These are phyloP conservation scores for Thymelicus sylvestris DNA, from an alignment of 2,888 invertebrate species.

Conservation along the genomic window DNA sequence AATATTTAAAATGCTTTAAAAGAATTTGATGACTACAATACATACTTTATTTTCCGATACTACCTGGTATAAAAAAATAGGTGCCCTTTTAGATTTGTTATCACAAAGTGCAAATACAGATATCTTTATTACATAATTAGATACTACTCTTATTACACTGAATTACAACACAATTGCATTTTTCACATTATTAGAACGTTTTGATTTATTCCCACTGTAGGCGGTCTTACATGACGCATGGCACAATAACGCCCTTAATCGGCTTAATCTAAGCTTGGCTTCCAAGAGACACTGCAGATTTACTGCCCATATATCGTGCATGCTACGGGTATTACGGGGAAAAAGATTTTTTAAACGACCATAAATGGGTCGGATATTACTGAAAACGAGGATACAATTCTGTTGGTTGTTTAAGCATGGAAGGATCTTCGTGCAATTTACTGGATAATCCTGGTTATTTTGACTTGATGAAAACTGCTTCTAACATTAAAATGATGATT, in stretches of 20 bases:
- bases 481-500: no score
- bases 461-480: no score
- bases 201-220: slow-evolving; percentile 44
- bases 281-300: slow-evolving; percentile 46
- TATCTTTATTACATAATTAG: no score
- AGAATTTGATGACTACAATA: no score
- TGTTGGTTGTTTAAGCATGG: background rate
- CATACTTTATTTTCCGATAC: no score
- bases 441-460: no score
- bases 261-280: slow-evolving; percentile 68
- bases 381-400: slow-evolving; percentile 6
- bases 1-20: no score
- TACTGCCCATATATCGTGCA: slow-evolving; percentile 33
- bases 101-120: no score
- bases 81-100: no score
- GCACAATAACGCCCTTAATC: slow-evolving; percentile 73
- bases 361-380: background rate
- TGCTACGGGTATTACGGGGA: slow-evolving; percentile 21
- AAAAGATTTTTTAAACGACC: slow-evolving; percentile 29
- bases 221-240: slow-evolving; percentile 63
- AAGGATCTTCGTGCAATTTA: no score
- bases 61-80: no score
- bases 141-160: background rate
- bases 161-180: slow-evolving; percentile 5
- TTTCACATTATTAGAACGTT: slow-evolving; percentile 11